These are phyloP conservation scores for Ovis aries DNA, from an alignment of 2,113 vertebrate genomes.

Conservation along the genomic window ARS-UI_Ramb_v3.0 NC_056066.1:50443501-50444000, in stretches of 20 bases:
- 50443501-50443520: slow-evolving; percentile 52
- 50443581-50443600: slow-evolving; percentile 72
- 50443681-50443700: neutral
- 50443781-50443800: neutral
- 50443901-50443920: neutral
- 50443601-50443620: neutral
- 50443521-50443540: neutral
- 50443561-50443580: slow-evolving; percentile 64
- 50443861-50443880: neutral
- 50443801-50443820: neutral
- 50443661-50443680: neutral
- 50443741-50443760: neutral
- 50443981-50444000: neutral
- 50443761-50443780: neutral
- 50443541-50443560: neutral
- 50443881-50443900: neutral
- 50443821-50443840: neutral
- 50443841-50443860: neutral
- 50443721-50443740: neutral
- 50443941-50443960: neutral
- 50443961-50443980: neutral
- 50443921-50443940: neutral
- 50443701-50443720: neutral
- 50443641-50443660: neutral
- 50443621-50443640: neutral